phyloP scores from a whole-genome alignment of 2,888 invertebrate genomes.

The Ormyrus thymus region DNA sequence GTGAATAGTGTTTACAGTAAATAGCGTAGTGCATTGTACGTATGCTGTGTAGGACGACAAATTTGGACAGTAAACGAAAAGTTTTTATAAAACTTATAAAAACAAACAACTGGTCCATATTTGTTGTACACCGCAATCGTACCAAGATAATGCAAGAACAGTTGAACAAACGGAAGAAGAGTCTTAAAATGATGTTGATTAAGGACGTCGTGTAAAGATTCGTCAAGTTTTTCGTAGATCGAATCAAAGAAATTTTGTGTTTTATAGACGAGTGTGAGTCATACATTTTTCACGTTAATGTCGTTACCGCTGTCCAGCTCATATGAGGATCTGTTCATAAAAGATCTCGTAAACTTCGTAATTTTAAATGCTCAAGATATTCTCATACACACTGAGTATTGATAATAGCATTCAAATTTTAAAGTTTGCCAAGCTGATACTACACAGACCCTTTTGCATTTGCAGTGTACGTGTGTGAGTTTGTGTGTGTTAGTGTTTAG shows the following conservation, averaged over 20 bases:
- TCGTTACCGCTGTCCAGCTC: slow-evolving; percentile 1
- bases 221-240: slow-evolving; percentile 31
- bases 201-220: slow-evolving; percentile 23
- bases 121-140: neutral
- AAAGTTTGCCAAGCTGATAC: slow-evolving; percentile 1
- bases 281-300: neutral
- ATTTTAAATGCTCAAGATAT: too few relatives aligned
- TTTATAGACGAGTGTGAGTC: neutral
- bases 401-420: neutral
- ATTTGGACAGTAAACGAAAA: neutral
- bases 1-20: slow-evolving; percentile 31
- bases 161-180: slow-evolving; percentile 30
- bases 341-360: too few relatives aligned
- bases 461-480: slow-evolving; percentile 5
- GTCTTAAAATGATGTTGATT: slow-evolving; percentile 25
- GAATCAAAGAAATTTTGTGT: slow-evolving; percentile 19
- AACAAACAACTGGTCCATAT: neutral
- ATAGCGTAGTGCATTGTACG: slow-evolving; percentile 8
- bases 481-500: slow-evolving; percentile 36
- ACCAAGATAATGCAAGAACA: slow-evolving; percentile 9
- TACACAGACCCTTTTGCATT: neutral
- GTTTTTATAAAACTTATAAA: neutral
- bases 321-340: too few relatives aligned
- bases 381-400: too few relatives aligned
- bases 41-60: slow-evolving; percentile 2